A percentile compares a stretch with the other conserved stretches of the same genome.
Conservation (phyloP, 1,140 invertebrate genomes). For the Latrodectus geometricus region DNA sequence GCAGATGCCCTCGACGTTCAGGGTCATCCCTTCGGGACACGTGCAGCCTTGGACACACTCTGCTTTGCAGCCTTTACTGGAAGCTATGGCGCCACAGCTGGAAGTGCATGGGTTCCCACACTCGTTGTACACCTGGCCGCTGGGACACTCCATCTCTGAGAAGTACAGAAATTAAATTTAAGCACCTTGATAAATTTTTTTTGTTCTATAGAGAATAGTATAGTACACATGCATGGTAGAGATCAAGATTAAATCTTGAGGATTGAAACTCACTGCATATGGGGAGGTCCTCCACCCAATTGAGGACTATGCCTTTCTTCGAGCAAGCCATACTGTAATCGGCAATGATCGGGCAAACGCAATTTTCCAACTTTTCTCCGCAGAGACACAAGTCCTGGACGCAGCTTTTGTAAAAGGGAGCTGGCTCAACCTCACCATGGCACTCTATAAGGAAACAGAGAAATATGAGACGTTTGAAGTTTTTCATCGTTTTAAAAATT, state of each 20-base stretch:
- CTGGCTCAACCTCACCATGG: conserved; percentile 82
- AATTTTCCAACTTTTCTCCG: conserved; percentile 69
- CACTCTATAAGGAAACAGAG: conserved; percentile 73
- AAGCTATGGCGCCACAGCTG: conserved; percentile 78
- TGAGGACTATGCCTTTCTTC: conserved; percentile 76
- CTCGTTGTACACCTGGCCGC: conserved; percentile 82
- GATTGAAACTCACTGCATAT: conserved; percentile 76
- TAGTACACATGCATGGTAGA: no score
- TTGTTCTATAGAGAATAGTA: no score
- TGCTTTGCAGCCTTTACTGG: conserved; percentile 72
- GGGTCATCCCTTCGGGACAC: conserved; percentile 81
- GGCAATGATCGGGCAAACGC: conserved; percentile 82
- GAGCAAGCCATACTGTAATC: conserved; percentile 85
- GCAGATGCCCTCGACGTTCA: conserved; percentile 80
- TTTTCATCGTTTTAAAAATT: no score
- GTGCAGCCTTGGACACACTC: conserved; percentile 89
- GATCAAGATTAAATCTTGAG: no score
- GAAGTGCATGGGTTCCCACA: conserved; percentile 82
- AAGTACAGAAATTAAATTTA: neutral
- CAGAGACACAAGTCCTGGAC: conserved; percentile 89
- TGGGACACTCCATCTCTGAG: conserved; percentile 78
- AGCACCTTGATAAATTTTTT: no score
- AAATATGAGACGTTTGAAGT: neutral
- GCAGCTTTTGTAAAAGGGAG: conserved; percentile 83
- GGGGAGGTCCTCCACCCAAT: conserved; percentile 81